Percentiles rank a stretch among this genome's conserved stretches.
Conservation (phyloP, 2,797 vertebrate genomes). For the Oreortyx pictus region DNA sequence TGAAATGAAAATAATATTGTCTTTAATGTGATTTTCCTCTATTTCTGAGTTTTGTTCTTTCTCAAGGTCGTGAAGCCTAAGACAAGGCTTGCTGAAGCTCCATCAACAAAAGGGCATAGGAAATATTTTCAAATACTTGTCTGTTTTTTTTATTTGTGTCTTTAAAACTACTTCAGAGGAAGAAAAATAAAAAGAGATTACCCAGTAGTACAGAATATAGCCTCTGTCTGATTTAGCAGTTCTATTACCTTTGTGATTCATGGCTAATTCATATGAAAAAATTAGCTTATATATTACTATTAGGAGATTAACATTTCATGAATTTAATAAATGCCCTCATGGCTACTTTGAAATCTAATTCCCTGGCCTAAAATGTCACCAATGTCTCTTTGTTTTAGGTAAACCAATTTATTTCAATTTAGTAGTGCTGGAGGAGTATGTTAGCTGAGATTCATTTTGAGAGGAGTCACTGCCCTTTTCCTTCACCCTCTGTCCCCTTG, state of each 20-base stretch:
- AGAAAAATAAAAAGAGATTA: conserved; percentile 55
- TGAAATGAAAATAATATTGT: background rate
- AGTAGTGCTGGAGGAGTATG: conserved; percentile 6
- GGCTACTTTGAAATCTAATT: conserved; percentile 64
- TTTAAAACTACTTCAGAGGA: conserved; percentile 13
- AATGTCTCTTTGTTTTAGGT: conserved; percentile 53
- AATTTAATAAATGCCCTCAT: conserved; percentile 58
- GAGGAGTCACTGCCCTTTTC: conserved; percentile 39
- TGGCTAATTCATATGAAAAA: conserved; percentile 47
- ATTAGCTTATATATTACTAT: conserved; percentile 56
- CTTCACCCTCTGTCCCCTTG: background rate
- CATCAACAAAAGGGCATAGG: background rate
- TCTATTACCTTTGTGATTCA: conserved; percentile 55
- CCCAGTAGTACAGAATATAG: background rate
- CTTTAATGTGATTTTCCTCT: background rate
- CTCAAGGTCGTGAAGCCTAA: background rate
- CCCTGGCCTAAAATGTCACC: conserved; percentile 42
- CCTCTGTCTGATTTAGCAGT: conserved; percentile 30
- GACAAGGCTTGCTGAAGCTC: background rate
- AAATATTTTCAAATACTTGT: background rate
- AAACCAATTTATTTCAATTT: conserved; percentile 56
- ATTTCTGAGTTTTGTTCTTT: background rate
- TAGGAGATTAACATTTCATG: conserved; percentile 65
- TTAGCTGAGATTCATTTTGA: conserved; percentile 13
- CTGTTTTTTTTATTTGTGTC: conserved; percentile 14